Conservation (phyloP, 2,797 vertebrate species). For the Sebastes nivosus region DNA sequence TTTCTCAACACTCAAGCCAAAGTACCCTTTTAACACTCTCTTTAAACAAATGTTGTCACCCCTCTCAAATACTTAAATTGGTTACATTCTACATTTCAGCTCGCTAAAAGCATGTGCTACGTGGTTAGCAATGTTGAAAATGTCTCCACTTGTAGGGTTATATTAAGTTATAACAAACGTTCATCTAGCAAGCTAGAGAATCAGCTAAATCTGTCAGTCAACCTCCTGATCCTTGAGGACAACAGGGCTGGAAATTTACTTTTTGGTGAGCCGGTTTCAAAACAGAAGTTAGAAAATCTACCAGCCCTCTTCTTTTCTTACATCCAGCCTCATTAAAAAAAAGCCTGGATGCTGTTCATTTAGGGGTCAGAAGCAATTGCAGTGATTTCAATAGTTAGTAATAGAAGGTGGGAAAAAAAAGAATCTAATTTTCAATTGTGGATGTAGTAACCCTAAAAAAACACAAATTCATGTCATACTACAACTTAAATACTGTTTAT, state of each 20-base stretch:
- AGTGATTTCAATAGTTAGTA: neutral
- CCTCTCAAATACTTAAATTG: conserved; percentile 21
- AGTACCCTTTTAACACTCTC: conserved; percentile 31
- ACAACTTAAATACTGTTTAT: neutral
- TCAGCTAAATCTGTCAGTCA: neutral
- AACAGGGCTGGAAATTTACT: conserved; percentile 47
- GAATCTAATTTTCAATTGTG: neutral
- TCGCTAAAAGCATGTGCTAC: conserved; percentile 38
- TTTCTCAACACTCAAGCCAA: conserved; percentile 33
- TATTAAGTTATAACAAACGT: neutral
- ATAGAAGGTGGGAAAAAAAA: neutral
- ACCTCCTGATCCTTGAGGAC: neutral
- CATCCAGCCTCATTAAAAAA: neutral
- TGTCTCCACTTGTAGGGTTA: conserved; percentile 16
- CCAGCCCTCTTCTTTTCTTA: neutral
- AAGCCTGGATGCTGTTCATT: neutral
- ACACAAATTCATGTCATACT: neutral
- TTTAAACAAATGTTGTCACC: neutral
- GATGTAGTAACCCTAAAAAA: neutral
- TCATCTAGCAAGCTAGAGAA: conserved; percentile 15
- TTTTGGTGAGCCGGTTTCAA: neutral
- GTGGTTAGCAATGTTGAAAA: conserved; percentile 32
- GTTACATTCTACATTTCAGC: conserved; percentile 59
- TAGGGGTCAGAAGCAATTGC: neutral
- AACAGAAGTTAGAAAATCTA: neutral